Conservation (phyloP, 30 jellyfish, hydroid and myxozoan species). For the Pseudorhiza aurosa region DNA sequence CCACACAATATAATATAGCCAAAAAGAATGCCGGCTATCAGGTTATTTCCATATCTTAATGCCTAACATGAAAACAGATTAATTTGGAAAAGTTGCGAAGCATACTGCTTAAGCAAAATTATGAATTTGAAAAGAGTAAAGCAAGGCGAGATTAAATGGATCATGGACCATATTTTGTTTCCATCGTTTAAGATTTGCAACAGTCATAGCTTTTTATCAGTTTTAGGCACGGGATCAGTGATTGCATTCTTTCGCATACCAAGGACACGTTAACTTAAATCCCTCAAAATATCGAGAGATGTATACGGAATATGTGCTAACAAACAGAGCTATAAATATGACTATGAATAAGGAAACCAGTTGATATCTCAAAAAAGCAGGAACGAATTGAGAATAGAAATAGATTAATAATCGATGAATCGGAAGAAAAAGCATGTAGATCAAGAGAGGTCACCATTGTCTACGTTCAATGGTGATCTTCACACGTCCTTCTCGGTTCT, state of each 20-base stretch:
- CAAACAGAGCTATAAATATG: no score
- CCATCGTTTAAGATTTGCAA: conserved; percentile 16
- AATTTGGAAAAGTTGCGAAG: conserved; percentile 44
- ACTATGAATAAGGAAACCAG: no score
- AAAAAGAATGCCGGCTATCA: conserved; percentile 36
- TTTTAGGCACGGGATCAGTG: conserved; percentile 12
- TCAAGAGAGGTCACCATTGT: no score
- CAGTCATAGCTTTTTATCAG: conserved; percentile 11
- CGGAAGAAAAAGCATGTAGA: no score
- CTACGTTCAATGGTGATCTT: no score
- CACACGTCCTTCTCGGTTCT: no score
- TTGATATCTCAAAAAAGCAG: no score
- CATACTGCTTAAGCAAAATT: conserved; percentile 27
- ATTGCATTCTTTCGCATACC: neutral
- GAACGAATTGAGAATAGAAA: no score
- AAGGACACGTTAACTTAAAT: no score
- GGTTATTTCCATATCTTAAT: neutral
- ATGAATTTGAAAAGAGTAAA: conserved; percentile 7
- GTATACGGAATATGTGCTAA: no score
- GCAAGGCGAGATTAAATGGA: conserved; percentile 2
- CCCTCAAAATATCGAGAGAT: no score
- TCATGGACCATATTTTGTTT: conserved; percentile 10
- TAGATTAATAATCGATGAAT: no score
- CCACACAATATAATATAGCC: conserved; percentile 34
- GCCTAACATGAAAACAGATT: conserved; percentile 32